Conservation (phyloP, 2,113 vertebrate genomes). For the Peromyscus maniculatus region DNA sequence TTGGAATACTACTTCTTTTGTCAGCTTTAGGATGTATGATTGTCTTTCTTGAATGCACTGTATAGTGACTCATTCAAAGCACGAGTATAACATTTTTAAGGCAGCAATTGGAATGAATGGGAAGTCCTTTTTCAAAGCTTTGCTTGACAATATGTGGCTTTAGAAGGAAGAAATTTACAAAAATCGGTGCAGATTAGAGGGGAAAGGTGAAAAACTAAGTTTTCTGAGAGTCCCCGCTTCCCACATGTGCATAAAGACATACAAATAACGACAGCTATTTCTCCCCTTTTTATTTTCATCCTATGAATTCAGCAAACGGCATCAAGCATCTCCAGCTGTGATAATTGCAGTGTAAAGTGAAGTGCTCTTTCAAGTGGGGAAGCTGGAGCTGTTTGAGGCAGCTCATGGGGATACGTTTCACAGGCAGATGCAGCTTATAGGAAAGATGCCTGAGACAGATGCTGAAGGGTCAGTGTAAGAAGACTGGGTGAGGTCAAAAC, state of each 20-base stretch:
- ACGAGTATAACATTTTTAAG: conserved; percentile 55
- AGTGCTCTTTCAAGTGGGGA: conserved; percentile 53
- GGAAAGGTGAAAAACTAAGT: conserved; percentile 58
- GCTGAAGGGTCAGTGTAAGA: background rate
- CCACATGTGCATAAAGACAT: conserved; percentile 53
- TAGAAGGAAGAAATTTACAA: conserved; percentile 63
- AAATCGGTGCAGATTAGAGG: conserved; percentile 59
- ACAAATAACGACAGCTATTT: conserved; percentile 61
- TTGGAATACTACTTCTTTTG: conserved; percentile 53
- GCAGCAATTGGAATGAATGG: conserved; percentile 45
- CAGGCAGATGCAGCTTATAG: background rate
- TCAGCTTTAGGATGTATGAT: background rate
- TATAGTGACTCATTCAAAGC: conserved; percentile 52
- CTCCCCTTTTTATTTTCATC: conserved; percentile 61
- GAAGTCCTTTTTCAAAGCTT: conserved; percentile 44
- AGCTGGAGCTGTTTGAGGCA: background rate
- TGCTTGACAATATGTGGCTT: conserved; percentile 61
- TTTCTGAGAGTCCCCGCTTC: conserved; percentile 38
- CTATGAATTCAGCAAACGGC: conserved; percentile 60
- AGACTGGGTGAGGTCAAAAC: background rate
- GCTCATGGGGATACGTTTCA: background rate
- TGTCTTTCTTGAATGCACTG: conserved; percentile 49
- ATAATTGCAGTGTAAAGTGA: conserved; percentile 57
- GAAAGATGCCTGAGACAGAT: background rate
- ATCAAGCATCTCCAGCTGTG: conserved; percentile 53